Conservation (phyloP, 1,140 invertebrate genomes). For the Doryteuthis pealeii region DNA sequence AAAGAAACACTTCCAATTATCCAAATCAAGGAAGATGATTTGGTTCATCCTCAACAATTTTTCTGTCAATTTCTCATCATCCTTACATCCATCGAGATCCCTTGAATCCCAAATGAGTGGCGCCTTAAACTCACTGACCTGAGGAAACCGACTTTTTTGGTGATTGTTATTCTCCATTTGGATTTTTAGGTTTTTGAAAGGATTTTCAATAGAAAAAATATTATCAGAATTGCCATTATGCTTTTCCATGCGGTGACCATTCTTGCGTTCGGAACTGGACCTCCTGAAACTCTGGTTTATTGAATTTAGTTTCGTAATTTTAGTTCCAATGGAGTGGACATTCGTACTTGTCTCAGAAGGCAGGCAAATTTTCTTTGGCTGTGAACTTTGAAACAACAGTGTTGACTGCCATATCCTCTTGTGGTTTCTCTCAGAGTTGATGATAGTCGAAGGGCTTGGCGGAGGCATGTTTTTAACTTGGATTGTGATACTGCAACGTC, state of each 20-base stretch:
- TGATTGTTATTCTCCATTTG: background rate
- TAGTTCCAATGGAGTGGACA: too few relatives aligned
- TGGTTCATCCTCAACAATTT: slow-evolving; percentile 26
- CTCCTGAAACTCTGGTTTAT: too few relatives aligned
- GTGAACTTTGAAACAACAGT: too few relatives aligned
- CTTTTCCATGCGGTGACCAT: background rate
- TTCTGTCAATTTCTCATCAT: background rate
- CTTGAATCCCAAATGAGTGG: background rate
- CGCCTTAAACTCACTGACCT: background rate
- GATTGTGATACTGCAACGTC: background rate
- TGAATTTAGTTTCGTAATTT: too few relatives aligned
- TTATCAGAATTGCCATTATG: background rate
- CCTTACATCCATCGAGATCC: background rate
- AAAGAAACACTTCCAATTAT: slow-evolving; percentile 33
- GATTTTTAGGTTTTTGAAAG: too few relatives aligned
- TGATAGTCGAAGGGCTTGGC: too few relatives aligned
- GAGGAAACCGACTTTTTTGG: background rate
- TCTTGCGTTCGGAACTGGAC: too few relatives aligned
- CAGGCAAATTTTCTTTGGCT: too few relatives aligned
- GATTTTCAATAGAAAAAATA: background rate
- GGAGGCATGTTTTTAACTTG: background rate
- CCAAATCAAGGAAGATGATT: slow-evolving; percentile 36
- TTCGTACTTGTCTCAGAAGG: too few relatives aligned
- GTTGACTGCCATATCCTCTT: too few relatives aligned
- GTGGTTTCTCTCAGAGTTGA: too few relatives aligned